A percentile compares a stretch with the other conserved stretches of the same genome.
Conservation (phyloP, 2,888 invertebrate genomes). For the Linnaemya vulpina region DNA sequence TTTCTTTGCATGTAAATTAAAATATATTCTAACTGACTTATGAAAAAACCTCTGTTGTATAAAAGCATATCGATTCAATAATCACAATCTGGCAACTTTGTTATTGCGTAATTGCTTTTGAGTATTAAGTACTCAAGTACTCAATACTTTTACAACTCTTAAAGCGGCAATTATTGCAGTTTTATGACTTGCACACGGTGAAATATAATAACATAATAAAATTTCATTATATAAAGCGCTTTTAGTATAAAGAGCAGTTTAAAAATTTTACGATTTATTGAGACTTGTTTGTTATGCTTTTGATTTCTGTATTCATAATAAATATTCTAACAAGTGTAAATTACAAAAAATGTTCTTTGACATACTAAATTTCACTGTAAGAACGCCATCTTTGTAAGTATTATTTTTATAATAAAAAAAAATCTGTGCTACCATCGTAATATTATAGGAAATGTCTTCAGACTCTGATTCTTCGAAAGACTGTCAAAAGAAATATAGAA, state of each 20-base stretch:
- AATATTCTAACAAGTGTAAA: conserved; percentile 18
- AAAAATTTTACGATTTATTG: conserved; percentile 8
- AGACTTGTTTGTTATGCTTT: conserved; percentile 16
- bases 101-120: not conserved
- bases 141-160: no score
- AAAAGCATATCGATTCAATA: conserved; percentile 2
- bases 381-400: conserved; percentile 4
- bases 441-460: no score
- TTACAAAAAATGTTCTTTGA: conserved; percentile 14
- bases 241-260: conserved; percentile 9
- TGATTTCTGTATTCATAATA: conserved; percentile 16
- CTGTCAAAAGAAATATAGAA: no score
- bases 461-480: no score
- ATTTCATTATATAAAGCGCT: not conserved
- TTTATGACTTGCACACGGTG: not conserved
- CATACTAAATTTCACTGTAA: conserved; percentile 9
- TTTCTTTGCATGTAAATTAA: not conserved
- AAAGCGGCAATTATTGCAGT: conserved; percentile 2
- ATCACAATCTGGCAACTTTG: not conserved
- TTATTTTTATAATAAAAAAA: no score
- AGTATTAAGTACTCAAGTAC: not conserved
- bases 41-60: not conserved
- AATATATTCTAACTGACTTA: not conserved
- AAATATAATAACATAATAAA: not conserved
- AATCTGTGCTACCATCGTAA: no score